A percentile compares a stretch with the other conserved stretches of the same genome.
These are phyloP conservation scores for Plutomurus gul DNA, from an alignment of 1,140 invertebrate species.

Conservation along the genomic window DNA sequence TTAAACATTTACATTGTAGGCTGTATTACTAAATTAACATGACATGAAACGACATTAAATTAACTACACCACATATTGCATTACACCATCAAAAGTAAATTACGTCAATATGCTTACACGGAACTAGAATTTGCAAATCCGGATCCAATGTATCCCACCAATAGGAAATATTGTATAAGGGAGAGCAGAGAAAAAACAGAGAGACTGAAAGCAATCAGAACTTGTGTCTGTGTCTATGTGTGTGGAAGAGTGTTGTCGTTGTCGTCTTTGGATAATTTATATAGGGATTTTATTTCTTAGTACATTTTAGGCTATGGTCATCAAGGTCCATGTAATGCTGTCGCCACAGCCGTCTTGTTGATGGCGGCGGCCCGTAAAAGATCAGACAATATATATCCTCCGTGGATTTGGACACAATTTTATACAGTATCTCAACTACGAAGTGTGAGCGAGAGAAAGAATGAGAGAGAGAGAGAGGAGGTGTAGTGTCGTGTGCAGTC, in stretches of 20 bases:
- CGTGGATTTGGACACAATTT: no score
- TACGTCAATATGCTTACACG: conserved; percentile 7
- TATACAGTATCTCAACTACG: no score
- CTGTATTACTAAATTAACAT: neutral
- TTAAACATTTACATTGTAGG: neutral
- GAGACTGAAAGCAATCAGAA: neutral
- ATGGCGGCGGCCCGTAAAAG: conserved; percentile 1
- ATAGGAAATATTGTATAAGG: no score
- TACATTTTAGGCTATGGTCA: neutral
- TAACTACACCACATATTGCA: neutral
- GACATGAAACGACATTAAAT: conserved; percentile 11
- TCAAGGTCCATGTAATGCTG: conserved; percentile 6
- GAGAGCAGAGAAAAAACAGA: no score
- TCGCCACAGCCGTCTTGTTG: neutral
- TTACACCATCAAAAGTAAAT: neutral
- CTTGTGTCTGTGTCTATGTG: neutral
- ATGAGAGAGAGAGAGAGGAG: no score
- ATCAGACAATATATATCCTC: neutral
- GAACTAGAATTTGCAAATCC: conserved; percentile 5
- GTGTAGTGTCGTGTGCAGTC: no score
- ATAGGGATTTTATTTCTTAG: neutral
- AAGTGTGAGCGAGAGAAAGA: no score
- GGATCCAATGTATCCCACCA: conserved; percentile 2
- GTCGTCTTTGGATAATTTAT: neutral
- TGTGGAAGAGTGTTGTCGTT: neutral